phyloP scores from a whole-genome alignment of 2,113 vertebrate species.

The Octodon degus region DNA sequence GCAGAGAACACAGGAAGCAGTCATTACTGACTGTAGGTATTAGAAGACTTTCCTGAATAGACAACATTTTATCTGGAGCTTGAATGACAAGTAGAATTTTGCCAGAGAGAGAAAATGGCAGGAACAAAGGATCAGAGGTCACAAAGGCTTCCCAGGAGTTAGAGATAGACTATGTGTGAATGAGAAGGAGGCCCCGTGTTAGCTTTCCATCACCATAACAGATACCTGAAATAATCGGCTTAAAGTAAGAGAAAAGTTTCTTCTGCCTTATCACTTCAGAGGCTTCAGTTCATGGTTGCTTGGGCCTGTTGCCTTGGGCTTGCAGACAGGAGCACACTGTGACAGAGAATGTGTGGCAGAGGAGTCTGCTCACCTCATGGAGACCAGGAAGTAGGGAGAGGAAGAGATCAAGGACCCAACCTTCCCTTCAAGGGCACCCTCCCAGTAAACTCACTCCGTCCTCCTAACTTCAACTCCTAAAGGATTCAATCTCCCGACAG shows the following conservation, averaged over 20 bases:
- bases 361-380: background rate
- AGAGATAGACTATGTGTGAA: background rate
- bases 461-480: background rate
- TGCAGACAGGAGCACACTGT: too few species aligned
- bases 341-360: fast-evolving
- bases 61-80: background rate
- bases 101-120: background rate
- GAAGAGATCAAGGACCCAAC: background rate
- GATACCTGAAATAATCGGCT: background rate
- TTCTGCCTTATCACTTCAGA: background rate
- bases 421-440: background rate
- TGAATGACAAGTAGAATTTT: background rate
- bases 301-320: background rate
- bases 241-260: background rate
- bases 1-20: constrained; percentile 1
- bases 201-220: background rate
- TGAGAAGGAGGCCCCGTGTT: background rate
- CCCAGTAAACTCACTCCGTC: background rate
- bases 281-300: background rate
- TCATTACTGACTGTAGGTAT: background rate
- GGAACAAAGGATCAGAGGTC: background rate
- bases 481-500: background rate
- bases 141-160: background rate
- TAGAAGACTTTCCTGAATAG: background rate
- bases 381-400: background rate